phyloP scores from a whole-genome alignment of 2,888 invertebrate species.

The Aphodius sticticus region DNA sequence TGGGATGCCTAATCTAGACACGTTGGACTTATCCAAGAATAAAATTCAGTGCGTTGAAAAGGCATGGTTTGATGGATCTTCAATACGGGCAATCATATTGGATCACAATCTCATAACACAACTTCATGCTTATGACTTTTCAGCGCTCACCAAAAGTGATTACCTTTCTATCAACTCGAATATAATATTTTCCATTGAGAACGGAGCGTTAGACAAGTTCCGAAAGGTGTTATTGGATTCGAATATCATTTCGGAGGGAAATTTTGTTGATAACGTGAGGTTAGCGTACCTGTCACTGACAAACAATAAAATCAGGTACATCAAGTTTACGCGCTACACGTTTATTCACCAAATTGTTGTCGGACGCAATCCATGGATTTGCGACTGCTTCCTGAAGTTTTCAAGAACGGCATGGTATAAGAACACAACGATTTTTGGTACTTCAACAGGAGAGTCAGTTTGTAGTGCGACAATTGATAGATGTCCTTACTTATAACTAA shows the following conservation, averaged over 20 bases:
- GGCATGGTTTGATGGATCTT: background rate
- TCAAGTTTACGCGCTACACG: background rate
- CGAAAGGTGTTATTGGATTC: background rate
- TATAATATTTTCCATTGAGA: background rate
- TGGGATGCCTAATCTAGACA: background rate
- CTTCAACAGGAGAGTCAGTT: background rate
- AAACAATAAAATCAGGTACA: background rate
- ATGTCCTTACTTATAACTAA: background rate
- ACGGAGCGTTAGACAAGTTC: background rate
- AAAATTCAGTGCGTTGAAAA: background rate
- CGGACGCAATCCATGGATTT: background rate
- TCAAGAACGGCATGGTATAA: background rate
- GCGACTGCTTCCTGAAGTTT: background rate
- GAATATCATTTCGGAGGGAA: background rate
- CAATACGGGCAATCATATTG: background rate
- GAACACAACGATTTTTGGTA: background rate
- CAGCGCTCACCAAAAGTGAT: background rate
- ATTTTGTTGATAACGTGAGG: background rate
- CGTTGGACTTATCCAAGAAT: background rate
- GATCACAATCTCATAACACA: background rate
- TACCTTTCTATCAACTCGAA: background rate
- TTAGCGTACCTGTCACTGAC: background rate
- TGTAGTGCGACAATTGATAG: background rate
- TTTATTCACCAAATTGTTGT: background rate
- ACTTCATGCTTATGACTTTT: background rate